These are phyloP conservation scores for Anabacerthia variegaticeps DNA, from an alignment of 2,797 vertebrate genomes.

Conservation along the genomic window DNA sequence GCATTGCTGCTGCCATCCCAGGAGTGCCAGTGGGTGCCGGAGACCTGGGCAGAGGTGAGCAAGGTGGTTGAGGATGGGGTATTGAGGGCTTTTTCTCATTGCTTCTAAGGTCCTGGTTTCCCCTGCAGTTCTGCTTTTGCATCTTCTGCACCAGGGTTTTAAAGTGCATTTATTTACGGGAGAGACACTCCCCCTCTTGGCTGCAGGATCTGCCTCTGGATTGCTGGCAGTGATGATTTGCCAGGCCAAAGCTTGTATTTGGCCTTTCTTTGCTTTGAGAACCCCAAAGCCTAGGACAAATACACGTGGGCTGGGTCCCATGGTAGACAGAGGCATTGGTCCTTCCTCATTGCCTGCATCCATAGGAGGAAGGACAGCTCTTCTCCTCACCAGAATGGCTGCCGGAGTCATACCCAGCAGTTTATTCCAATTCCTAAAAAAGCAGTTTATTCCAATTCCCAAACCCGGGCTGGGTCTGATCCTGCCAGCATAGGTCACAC, in stretches of 20 bases:
- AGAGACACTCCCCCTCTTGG: not conserved
- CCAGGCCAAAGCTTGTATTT: not conserved
- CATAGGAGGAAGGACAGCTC: not conserved
- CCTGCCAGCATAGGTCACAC: not conserved
- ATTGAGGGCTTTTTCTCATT: not conserved
- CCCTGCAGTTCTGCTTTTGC: not conserved
- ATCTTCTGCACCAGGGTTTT: not conserved
- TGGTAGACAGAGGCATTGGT: not conserved
- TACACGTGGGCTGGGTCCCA: rapidly evolving
- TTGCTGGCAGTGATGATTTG: not conserved
- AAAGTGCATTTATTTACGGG: not conserved
- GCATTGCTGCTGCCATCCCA: not conserved
- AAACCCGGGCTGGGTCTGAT: not conserved
- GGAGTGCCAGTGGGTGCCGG: not conserved
- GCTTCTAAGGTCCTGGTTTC: not conserved
- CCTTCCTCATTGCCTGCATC: not conserved
- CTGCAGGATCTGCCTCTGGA: not conserved
- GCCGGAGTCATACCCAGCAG: not conserved
- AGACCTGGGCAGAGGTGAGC: conserved; percentile 9
- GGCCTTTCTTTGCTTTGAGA: not conserved
- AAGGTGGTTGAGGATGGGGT: not conserved
- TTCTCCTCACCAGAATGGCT: not conserved
- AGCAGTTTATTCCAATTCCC: not conserved
- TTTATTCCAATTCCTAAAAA: not conserved
- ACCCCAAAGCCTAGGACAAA: not conserved